Percentiles rank a stretch among this genome's conserved stretches.
Evolutionary conservation across 2,113 vertebrate genomes (phyloP).

Genomic region (Sarotherodon lohbergeri): DNA sequence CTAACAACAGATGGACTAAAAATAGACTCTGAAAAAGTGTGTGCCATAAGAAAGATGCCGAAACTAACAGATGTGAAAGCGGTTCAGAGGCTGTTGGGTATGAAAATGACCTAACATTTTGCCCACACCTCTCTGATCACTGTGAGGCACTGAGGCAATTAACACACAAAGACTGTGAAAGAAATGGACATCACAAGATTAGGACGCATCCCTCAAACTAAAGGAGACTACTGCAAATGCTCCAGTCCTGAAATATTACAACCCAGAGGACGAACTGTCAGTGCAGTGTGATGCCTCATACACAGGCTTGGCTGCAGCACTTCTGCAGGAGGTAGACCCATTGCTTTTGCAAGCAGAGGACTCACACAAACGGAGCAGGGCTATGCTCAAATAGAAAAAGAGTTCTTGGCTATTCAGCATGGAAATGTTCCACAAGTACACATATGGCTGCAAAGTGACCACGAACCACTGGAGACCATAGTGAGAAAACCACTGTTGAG

Average conservation of each 20-base stretch:
- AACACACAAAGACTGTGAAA: background rate
- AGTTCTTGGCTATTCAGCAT: background rate
- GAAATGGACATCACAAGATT: background rate
- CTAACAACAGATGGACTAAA: background rate
- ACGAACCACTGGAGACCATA: background rate
- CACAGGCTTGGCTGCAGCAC: background rate
- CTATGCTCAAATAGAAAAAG: background rate
- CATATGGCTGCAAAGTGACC: background rate
- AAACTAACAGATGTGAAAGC: background rate
- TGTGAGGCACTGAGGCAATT: background rate
- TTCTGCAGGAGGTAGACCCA: background rate
- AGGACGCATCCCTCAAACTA: background rate
- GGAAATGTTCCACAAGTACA: background rate
- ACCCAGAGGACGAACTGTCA: background rate
- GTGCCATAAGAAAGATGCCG: background rate
- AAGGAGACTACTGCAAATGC: background rate
- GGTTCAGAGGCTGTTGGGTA: background rate
- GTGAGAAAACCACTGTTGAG: background rate
- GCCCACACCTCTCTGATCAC: background rate
- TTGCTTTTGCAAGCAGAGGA: background rate
- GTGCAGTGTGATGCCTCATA: background rate
- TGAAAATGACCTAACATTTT: background rate
- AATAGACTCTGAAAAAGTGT: background rate
- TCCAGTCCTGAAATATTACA: background rate
- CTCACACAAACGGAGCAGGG: background rate